Conservation (phyloP, 2,113 vertebrate genomes). For the Cheilinus undulatus region DNA sequence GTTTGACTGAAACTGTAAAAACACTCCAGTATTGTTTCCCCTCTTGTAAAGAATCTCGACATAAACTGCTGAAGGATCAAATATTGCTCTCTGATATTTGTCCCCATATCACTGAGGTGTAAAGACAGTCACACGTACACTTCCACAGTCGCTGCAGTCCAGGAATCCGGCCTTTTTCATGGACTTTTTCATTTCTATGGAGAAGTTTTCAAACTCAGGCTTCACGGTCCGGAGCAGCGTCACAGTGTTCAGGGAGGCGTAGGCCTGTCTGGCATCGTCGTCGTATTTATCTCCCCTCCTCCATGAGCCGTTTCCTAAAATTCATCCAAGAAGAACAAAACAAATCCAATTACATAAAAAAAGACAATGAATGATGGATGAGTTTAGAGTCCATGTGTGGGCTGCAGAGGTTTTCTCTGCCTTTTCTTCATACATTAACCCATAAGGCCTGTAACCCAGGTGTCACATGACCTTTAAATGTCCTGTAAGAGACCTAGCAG, state of each 20-base stretch:
- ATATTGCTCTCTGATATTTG: no score
- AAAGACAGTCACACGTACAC: constrained; percentile 85
- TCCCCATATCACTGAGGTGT: neutral
- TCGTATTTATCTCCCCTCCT: constrained; percentile 94
- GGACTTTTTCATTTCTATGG: constrained; percentile 92
- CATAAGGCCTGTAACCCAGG: no score
- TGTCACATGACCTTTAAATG: no score
- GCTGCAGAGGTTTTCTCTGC: no score
- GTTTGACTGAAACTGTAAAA: no score
- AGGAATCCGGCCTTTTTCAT: constrained; percentile 84
- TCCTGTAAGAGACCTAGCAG: no score
- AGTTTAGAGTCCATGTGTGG: no score
- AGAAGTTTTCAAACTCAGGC: constrained; percentile 97
- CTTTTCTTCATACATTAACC: no score
- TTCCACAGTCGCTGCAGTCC: constrained; percentile 87
- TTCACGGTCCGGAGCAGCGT: constrained; percentile 95
- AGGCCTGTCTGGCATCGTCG: constrained; percentile 92
- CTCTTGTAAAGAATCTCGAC: no score
- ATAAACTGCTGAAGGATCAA: no score
- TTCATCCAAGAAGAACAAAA: neutral
- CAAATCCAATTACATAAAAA: constrained; percentile 6
- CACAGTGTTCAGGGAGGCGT: constrained; percentile 91
- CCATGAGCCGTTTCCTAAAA: constrained; percentile 95
- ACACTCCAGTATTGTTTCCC: no score
- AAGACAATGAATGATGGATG: no score